Base-by-base conservation (phyloP, 2,797 vertebrate genomes). In the Sorex maritimensis region DNA sequence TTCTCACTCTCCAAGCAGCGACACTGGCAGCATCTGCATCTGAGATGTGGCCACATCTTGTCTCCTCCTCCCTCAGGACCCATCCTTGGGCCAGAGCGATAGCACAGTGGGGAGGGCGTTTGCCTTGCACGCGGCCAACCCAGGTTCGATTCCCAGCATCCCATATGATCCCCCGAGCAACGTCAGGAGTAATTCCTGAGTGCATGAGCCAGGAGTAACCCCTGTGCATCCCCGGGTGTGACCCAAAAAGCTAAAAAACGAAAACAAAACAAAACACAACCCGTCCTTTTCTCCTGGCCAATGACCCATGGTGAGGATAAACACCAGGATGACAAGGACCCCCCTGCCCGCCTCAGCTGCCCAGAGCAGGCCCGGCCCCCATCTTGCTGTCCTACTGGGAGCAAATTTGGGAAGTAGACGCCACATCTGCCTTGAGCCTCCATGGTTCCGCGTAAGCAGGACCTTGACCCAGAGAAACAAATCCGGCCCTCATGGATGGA, bases 281-380 rank as follows among this genome's bases (percentile, higher is more conserved):
- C 67, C 78, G 65, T 81, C 83, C 41, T 88, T 80, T 91, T 79
- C 90, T 86, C 21, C 61, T 75, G 46, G 61, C 28, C 86, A 93
- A 92, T 94, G 93, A 92, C 13, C 95, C 86, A 58, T 69, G 82
- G 77, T 44, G 55, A 90, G 15, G 24, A 72, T 80, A 92, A 94
- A 74, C 58, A 74, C 52, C 21, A 38, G 19, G 75, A 93, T 74
- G 88, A 81, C 75, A 7, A 13, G 28, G 41, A 49, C 41, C 78
- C 38, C 28, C 74, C 26, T 23, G n/a, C 52, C 23, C 34, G 83
- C 87, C 82, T 92, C 80, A 95, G 90, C 21, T 61, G 44, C n/a
- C 69, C 68, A 55, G 71, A 65, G 89, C 34, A 81, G 75, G 55
- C 30, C 34, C 61, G 41, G 17, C 11, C 21, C 1, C 4, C 26